Conservation (phyloP, 2,888 invertebrate species). For the Ormia ochracea region DNA sequence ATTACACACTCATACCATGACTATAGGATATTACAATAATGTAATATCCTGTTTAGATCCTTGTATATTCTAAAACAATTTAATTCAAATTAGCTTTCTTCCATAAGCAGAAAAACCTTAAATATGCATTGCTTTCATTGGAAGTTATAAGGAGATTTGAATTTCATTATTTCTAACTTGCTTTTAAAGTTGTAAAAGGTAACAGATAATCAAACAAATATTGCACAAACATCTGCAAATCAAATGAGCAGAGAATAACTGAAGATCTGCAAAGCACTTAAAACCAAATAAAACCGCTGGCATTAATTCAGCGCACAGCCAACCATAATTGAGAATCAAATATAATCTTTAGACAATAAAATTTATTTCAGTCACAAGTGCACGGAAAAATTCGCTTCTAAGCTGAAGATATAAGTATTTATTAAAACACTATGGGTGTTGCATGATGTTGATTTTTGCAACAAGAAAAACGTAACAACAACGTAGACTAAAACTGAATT, state of each 20-base stretch:
- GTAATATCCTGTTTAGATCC: no score
- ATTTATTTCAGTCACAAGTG: conserved; percentile 38
- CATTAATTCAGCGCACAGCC: conserved; percentile 23
- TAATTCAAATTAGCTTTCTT: not conserved
- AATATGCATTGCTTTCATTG: not conserved
- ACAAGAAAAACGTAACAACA: not conserved
- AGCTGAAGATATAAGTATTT: conserved; percentile 8
- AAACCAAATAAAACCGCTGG: conserved; percentile 36
- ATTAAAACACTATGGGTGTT: conserved; percentile 43
- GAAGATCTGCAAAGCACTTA: conserved; percentile 50
- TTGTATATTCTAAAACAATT: not conserved
- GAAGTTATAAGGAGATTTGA: not conserved
- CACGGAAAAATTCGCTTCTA: conserved; percentile 22
- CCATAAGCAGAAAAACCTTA: not conserved
- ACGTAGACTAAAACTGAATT: conserved; percentile 39
- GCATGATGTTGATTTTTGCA: conserved; percentile 27
- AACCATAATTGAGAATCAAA: conserved; percentile 26
- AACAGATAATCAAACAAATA: conserved; percentile 6
- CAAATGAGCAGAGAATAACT: conserved; percentile 16
- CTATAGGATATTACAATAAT: no score
- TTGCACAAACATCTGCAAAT: conserved; percentile 26
- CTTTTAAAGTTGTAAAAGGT: not conserved
- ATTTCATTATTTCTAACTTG: not conserved
- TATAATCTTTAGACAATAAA: conserved; percentile 35
- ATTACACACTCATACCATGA: no score